A percentile compares a stretch with the other conserved stretches of the same genome.
Evolutionary conservation across 1,140 invertebrate genomes (phyloP).

Genomic region (Drosophila tropicalis): DNA sequence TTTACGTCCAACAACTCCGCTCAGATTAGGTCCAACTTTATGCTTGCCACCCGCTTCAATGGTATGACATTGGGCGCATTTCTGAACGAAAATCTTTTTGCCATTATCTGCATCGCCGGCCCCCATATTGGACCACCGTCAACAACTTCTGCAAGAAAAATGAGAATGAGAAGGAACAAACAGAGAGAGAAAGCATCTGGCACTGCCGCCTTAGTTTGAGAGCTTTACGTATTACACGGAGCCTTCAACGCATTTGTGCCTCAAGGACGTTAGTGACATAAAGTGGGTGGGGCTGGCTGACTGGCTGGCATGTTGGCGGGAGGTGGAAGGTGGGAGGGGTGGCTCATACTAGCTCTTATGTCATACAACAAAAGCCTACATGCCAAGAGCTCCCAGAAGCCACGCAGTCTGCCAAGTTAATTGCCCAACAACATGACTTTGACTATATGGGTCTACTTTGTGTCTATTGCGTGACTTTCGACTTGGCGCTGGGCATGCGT

Average conservation of each 20-base stretch:
- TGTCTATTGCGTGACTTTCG: constrained; percentile 21
- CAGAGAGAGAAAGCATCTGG: constrained; percentile 11
- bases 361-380: constrained; percentile 24
- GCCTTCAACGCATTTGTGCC: constrained; percentile 41
- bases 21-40: constrained; percentile 95
- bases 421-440: constrained; percentile 36
- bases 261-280: constrained; percentile 54
- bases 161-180: not conserved
- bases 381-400: constrained; percentile 25
- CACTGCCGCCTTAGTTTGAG: constrained; percentile 16
- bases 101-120: constrained; percentile 91
- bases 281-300: constrained; percentile 1
- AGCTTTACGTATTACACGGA: constrained; percentile 8
- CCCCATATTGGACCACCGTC: constrained; percentile 37
- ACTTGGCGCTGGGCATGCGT: not conserved
- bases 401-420: constrained; percentile 62
- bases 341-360: constrained; percentile 24
- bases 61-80: constrained; percentile 95
- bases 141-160: constrained; percentile 15
- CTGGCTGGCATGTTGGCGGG: too few relatives aligned
- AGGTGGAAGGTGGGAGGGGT: too few relatives aligned
- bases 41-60: constrained; percentile 92
- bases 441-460: constrained; percentile 12
- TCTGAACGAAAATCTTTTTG: constrained; percentile 94
- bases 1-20: constrained; percentile 93